Base-by-base conservation (phyloP, 2,797 vertebrate genomes). In the Catharus ustulatus region DNA sequence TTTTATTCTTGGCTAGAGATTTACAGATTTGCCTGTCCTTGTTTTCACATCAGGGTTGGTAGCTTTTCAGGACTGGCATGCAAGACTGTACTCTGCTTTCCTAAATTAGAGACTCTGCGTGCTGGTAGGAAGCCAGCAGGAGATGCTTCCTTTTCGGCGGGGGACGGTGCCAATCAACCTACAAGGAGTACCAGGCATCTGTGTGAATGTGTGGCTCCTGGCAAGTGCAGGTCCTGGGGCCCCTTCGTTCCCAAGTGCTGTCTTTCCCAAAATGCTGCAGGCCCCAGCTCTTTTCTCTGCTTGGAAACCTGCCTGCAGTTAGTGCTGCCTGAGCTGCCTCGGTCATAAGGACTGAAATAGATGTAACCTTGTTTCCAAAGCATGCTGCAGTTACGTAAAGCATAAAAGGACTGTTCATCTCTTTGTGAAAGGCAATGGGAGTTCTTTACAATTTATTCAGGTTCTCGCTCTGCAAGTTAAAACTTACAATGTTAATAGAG, bases 101-200 rank as follows among this genome's bases (percentile, higher is more conserved):
- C 83, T 79, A 90, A 93, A 94, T 89, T 88, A 91, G 90, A 94
- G 80, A 62, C 48, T 71, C 45, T 49, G 51, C 0, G 0, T 81
- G 43, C 91, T 95, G 95, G 90, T 79, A 75, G 67, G 62, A 94
- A 94, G 94, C 88, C 94, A 95, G 91, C 55, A 78, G 86, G 85
- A 94, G 80, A 84, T 52, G 80, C 79, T 90, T 94, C 69, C 67
- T 88, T 69, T 86, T 61, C 1, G 0, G 51, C 0, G 1, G 51
- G 46, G 81, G 85, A 26, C 51, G 36, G 83, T 63, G 88, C 86
- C 94, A 93, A 66, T 75, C 85, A 81, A 34, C 74, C 80, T 75
- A 54, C 81, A 54, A 94, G 89, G 36, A 79, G 86, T 32, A 79
- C 69, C 0, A 0, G 58, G 61, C 58, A 72, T 80, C 68, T 71